Evolutionary conservation across 2,113 vertebrate genomes (phyloP).

Genomic region (Carassius auratus): DNA sequence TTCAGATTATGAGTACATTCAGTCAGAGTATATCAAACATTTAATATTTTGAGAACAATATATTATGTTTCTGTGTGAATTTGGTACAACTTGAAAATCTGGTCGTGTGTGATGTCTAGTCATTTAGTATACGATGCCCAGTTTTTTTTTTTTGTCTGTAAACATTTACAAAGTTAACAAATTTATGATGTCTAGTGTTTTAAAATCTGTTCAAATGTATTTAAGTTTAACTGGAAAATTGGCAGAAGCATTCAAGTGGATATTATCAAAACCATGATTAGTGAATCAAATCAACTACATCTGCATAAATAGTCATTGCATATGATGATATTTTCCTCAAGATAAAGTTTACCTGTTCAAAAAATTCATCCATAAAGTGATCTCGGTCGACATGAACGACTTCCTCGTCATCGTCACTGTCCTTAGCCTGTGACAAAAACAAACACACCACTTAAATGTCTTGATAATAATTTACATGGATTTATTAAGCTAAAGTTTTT

Average conservation of each 20-base stretch:
- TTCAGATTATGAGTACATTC: not conserved
- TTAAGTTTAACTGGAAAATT: not conserved
- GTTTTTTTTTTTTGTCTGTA: not conserved
- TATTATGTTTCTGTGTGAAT: not conserved
- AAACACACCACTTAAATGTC: not conserved
- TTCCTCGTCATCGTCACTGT: slow-evolving; percentile 94
- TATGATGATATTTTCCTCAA: not conserved
- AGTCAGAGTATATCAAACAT: not conserved
- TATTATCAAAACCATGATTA: not conserved
- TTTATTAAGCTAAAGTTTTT: too few relatives aligned
- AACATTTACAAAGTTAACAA: not conserved
- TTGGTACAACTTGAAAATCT: not conserved
- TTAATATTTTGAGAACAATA: not conserved
- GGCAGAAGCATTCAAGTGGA: not conserved
- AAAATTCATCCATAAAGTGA: slow-evolving; percentile 96
- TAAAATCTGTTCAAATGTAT: not conserved
- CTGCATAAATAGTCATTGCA: not conserved
- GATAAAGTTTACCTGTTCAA: slow-evolving; percentile 83
- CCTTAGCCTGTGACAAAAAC: slow-evolving; percentile 81
- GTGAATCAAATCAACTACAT: not conserved
- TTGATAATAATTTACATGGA: not conserved
- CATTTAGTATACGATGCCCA: not conserved
- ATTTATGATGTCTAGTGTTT: not conserved
- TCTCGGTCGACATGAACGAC: slow-evolving; percentile 92
- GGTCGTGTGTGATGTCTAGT: not conserved